Base-by-base conservation (phyloP, 2,888 invertebrate genomes). In the Prosopocoilus inquinatus region DNA sequence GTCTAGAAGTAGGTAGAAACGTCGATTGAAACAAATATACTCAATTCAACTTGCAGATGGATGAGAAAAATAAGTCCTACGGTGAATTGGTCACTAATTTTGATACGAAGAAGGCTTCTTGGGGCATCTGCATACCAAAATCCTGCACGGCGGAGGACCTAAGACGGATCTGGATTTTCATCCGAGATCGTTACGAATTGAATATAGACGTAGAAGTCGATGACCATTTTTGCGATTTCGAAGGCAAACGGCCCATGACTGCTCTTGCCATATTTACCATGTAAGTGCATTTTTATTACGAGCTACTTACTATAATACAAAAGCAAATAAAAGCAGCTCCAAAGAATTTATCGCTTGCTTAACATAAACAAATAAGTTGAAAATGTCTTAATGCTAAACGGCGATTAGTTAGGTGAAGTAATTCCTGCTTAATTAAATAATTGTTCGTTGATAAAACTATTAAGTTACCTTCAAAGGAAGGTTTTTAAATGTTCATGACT, bases 121-220 rank as follows among this genome's bases (percentile, higher is more conserved):
- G 41, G 44, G 56, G 56, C 5, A 50, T 57, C 7, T 57, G 57
- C 34, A 12, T 53, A 12, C 57, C 57, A 2, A 7, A 20, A 2
- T 39, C 53, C 3, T 57, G 57, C 34, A 39, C 57, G 8, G 33
- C 15, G 9, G 28, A 50, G 4, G 43, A 49, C 11, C 34, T 57
- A 16, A 16, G 35, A 28, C 39, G 46, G 3, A 41, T 53, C 7
- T 53, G 49, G 47, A 48, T 15, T 4, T 47, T 36, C 9, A 35
- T 43, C n/a, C 38, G 36, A 32, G 33, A 45, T 9, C 13, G 49
- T 36, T 57, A 47, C 16, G 16, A 57, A 5, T 20, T 53, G 9
- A 46, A 45, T 3, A 43, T 49, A 34, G 45, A 57, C n/a, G 4
- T 53, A 2, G 38, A 34, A 4, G 12, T 53, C n/a, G 49, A 50